A percentile compares a stretch with the other conserved stretches of the same genome.
These are phyloP conservation scores for Luehdorfia chinensis DNA, from an alignment of 1,140 invertebrate species.

Conservation along the genomic window DNA sequence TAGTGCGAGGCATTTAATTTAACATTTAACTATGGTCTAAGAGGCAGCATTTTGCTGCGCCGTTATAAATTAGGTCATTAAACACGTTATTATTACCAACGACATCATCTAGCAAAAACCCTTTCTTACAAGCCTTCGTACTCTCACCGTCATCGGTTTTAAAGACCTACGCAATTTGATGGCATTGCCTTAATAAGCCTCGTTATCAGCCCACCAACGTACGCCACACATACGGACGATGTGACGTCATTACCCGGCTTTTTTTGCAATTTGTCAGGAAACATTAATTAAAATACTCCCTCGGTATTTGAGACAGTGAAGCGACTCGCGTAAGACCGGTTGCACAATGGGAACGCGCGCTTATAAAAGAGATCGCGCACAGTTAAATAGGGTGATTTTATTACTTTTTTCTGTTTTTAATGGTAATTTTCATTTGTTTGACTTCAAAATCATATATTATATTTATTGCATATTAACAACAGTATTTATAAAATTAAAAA, in stretches of 20 bases:
- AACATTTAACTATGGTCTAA: too few species aligned
- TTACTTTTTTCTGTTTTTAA: too few species aligned
- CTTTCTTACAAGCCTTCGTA: conserved; percentile 51
- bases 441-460: too few species aligned
- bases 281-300: conserved; percentile 70
- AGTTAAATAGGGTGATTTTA: too few species aligned
- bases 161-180: conserved; percentile 47
- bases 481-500: too few species aligned
- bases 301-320: conserved; percentile 61
- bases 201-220: conserved; percentile 42
- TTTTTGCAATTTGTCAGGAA: conserved; percentile 65
- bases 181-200: conserved; percentile 55
- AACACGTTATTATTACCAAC: conserved; percentile 8
- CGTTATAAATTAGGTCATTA: conserved; percentile 5
- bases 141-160: conserved; percentile 54
- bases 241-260: conserved; percentile 62
- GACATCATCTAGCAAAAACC: conserved; percentile 20
- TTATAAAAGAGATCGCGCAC: too few species aligned
- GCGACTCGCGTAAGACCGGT: conserved; percentile 38
- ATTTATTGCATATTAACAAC: too few species aligned
- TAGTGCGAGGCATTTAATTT: too few species aligned
- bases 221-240: conserved; percentile 33
- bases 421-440: too few species aligned
- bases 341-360: conserved; percentile 29
- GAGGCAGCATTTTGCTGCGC: too few species aligned